Percentiles rank a stretch among this genome's conserved stretches.
phyloP scores from a whole-genome alignment of 1,140 invertebrate genomes.

The Hylaeus anthracinus region DNA sequence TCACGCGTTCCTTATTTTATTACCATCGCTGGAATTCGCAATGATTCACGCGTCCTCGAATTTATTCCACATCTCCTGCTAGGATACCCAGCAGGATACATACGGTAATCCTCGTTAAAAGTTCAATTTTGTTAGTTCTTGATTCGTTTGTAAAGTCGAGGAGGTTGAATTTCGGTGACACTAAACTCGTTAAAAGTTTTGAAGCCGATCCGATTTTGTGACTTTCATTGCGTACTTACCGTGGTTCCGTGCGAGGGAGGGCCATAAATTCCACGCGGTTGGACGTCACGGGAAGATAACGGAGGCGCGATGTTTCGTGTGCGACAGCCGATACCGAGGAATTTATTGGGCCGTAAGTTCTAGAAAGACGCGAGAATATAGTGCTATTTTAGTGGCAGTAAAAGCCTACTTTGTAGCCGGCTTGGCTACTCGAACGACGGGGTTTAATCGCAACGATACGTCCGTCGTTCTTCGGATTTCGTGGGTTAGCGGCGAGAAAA shows the following conservation, averaged over 20 bases:
- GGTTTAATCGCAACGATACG: constrained; percentile 49
- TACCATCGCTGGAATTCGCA: not conserved
- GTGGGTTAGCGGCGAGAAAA: not conserved
- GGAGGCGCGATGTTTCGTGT: constrained; percentile 37
- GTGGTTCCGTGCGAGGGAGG: not conserved
- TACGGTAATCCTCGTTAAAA: no score
- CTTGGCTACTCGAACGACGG: constrained; percentile 17
- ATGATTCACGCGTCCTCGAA: constrained; percentile 7
- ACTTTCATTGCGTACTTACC: no score
- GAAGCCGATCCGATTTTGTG: no score
- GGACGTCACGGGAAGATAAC: constrained; percentile 51
- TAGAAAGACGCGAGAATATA: constrained; percentile 45
- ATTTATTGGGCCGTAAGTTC: constrained; percentile 60
- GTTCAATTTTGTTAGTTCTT: no score
- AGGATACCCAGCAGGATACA: no score
- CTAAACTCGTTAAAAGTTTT: no score
- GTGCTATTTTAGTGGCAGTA: constrained; percentile 54
- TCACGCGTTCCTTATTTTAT: constrained; percentile 26
- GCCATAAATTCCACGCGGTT: constrained; percentile 50
- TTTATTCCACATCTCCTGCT: constrained; percentile 20
- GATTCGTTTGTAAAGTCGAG: no score
- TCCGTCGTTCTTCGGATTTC: constrained; percentile 7
- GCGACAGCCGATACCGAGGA: constrained; percentile 48
- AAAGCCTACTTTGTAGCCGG: constrained; percentile 53
- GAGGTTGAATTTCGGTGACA: not conserved